These are phyloP conservation scores for Aporophyla nigra DNA, from an alignment of 2,888 invertebrate species.

Conservation along the genomic window DNA sequence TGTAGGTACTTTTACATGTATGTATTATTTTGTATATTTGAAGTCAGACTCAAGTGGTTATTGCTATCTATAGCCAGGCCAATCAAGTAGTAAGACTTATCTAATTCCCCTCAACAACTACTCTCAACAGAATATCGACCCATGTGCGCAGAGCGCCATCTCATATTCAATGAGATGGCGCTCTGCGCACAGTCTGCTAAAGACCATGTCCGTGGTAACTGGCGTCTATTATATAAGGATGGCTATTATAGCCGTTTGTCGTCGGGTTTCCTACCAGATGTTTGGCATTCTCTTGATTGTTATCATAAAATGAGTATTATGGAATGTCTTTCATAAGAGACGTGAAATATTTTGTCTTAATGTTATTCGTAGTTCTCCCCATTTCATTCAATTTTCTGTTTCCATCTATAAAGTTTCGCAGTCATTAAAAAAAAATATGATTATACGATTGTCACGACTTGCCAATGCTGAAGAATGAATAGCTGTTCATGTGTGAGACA, in stretches of 20 bases:
- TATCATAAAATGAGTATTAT: background rate
- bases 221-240: background rate
- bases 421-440: background rate
- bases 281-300: conserved; percentile 2
- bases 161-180: too few species aligned
- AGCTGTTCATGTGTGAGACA: background rate
- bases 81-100: conserved; percentile 27
- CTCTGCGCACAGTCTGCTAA: too few species aligned
- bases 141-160: conserved; percentile 15
- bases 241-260: background rate
- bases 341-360: too few species aligned
- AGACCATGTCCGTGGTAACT: conserved; percentile 5
- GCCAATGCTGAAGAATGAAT: conserved; percentile 8
- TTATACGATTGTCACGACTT: conserved; percentile 4
- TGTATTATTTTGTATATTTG: background rate
- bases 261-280: background rate
- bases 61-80: conserved; percentile 23
- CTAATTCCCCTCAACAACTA: conserved; percentile 29
- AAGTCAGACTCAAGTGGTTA: conserved; percentile 4
- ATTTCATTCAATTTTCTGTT: background rate
- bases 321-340: background rate
- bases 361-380: too few species aligned
- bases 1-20: background rate
- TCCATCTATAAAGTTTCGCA: background rate
- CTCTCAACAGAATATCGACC: conserved; percentile 44